A percentile compares a stretch with the other conserved stretches of the same genome.
These are phyloP conservation scores for Chloroclystis v-ata DNA, from an alignment of 2,888 invertebrate species.

Conservation along the genomic window DNA sequence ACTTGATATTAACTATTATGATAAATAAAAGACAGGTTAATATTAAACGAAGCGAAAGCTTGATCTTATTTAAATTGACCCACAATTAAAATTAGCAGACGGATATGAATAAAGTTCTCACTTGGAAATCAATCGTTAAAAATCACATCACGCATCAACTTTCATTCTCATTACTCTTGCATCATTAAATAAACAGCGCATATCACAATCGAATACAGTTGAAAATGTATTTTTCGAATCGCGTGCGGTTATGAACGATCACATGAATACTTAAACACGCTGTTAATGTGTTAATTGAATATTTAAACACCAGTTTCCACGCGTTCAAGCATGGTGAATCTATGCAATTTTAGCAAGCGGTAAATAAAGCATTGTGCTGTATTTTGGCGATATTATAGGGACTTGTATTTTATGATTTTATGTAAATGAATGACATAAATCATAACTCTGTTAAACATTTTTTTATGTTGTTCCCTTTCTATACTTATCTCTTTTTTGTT, in stretches of 20 bases:
- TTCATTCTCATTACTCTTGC: conserved; percentile 48
- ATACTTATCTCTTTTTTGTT: too few relatives aligned
- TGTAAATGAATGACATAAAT: too few relatives aligned
- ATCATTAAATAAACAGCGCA: conserved; percentile 7
- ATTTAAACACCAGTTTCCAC: conserved; percentile 41
- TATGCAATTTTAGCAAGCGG: conserved; percentile 24
- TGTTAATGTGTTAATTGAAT: conserved; percentile 47
- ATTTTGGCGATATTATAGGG: not conserved
- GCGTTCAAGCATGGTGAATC: conserved; percentile 29
- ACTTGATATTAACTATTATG: too few relatives aligned
- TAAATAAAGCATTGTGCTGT: conserved; percentile 7
- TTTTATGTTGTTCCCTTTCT: too few relatives aligned
- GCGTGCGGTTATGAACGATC: conserved; percentile 33
- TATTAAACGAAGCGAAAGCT: not conserved
- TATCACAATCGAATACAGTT: conserved; percentile 9
- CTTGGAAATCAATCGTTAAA: conserved; percentile 48
- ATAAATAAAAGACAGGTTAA: not conserved
- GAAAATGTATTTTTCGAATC: conserved; percentile 5
- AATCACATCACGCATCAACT: conserved; percentile 50
- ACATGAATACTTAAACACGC: conserved; percentile 30
- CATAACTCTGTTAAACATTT: too few relatives aligned
- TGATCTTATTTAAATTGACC: not conserved
- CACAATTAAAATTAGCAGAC: conserved; percentile 26
- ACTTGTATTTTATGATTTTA: not conserved
- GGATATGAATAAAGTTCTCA: conserved; percentile 40